Percentiles rank a stretch among this genome's conserved stretches.
Conservation (phyloP, 2,888 invertebrate genomes). For the Mesoligia furuncula region DNA sequence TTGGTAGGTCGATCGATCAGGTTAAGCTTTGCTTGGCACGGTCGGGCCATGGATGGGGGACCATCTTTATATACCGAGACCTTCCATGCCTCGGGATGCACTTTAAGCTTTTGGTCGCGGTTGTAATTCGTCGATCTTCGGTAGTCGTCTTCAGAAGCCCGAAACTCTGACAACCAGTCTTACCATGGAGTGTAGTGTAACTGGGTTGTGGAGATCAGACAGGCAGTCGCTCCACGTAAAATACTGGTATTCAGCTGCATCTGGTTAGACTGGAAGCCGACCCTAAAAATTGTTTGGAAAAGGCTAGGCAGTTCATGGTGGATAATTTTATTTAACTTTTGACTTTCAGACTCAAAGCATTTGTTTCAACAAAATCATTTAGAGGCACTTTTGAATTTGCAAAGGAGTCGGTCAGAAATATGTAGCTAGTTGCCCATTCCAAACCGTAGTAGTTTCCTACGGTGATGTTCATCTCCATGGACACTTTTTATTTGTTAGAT, state of each 20-base stretch:
- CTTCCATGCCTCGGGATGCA: neutral
- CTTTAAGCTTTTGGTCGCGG: neutral
- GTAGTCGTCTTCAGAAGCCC: neutral
- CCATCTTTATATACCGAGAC: neutral
- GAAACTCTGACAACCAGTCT: neutral
- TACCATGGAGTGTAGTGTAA: neutral
- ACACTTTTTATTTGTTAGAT: neutral
- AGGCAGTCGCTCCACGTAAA: neutral
- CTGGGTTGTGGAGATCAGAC: neutral
- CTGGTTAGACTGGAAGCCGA: neutral
- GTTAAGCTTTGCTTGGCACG: neutral
- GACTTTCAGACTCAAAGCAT: neutral
- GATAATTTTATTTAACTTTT: neutral
- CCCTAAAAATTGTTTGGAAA: neutral
- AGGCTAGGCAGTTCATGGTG: neutral
- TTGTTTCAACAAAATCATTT: neutral
- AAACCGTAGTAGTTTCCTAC: neutral
- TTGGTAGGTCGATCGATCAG: neutral
- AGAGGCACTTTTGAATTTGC: neutral
- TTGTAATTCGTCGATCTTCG: neutral
- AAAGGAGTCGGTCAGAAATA: neutral
- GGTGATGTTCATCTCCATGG: neutral
- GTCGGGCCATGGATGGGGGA: neutral
- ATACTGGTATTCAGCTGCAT: neutral
- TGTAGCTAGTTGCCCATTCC: neutral